Base-by-base conservation (phyloP, 1,140 invertebrate genomes). In the Ostrea denselamellosa region DNA sequence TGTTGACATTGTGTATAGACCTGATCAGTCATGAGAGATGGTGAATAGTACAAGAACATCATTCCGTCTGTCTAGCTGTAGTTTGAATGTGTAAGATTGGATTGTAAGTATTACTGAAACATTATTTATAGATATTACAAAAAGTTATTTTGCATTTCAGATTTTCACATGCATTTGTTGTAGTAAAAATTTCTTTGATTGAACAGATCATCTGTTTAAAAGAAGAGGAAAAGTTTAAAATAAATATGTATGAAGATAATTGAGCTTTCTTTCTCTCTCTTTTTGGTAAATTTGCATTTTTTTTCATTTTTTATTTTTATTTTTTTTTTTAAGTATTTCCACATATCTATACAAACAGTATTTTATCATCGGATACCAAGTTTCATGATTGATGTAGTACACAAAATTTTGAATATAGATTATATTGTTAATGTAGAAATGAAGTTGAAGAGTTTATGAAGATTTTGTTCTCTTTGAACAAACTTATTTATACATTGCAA, bases 91-190 rank as follows among this genome's bases (percentile, higher is more conserved):
- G 68, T 77, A 77, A 77, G 25, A 77, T 34, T 77, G 68, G 68
- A 77, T 77, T 77, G 68, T 77, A 77, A 77, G 68, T 77, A 77
- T 77, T 77, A 34, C 68, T 77, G 68, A 77, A 77, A 77, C 68
- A 77, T 77, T 28, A 77, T 77, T 77, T 77, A 77, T 77, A 77
- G 68, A 77, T 77, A 77, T 77, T 77, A 77, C 68, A 77, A 77
- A 28, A 77, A 77, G 14, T 77, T 77, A 77, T 77, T 77, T 77
- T 77, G 68, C 68, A 77, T 77, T 77, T 77, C 68, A 77, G 68
- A 77, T 77, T 77, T 77, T 77, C 68, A 28, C 68, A 77, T 77
- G 68, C 68, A 77, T 77, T 77, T 77, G 68, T 77, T 77, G 68
- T 77, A 77, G 68, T 77, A 77, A 77, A 71, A 25, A 77, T 9